phyloP scores from a whole-genome alignment of 2,888 invertebrate genomes.

The Brenthis hecate region DNA sequence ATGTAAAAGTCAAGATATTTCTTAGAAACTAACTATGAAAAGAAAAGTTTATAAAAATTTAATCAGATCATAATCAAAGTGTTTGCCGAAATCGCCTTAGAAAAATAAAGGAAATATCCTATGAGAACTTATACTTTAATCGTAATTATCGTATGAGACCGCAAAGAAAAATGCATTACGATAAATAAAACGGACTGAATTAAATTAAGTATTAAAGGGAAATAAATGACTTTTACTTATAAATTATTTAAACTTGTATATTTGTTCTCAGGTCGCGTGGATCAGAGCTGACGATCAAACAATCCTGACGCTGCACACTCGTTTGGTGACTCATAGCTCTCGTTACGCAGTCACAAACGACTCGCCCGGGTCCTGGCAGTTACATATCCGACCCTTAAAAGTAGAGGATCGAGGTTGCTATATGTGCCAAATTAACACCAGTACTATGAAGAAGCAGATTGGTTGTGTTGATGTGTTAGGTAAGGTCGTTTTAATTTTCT shows the following conservation, averaged over 20 bases:
- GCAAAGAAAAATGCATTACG: too few relatives aligned
- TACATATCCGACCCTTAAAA: constrained; percentile 87
- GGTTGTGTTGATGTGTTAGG: constrained; percentile 90
- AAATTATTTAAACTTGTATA: background rate
- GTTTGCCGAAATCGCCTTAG: too few relatives aligned
- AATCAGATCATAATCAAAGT: too few relatives aligned
- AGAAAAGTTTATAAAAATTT: too few relatives aligned
- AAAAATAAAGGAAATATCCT: too few relatives aligned
- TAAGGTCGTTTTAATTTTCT: constrained; percentile 53
- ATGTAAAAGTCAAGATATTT: too few relatives aligned
- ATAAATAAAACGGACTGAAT: too few relatives aligned
- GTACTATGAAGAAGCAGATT: constrained; percentile 88
- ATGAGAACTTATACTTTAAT: too few relatives aligned
- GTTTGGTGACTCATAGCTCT: constrained; percentile 89
- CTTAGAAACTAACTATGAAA: too few relatives aligned
- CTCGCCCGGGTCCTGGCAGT: constrained; percentile 87
- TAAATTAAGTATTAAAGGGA: too few relatives aligned
- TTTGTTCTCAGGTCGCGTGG: constrained; percentile 86
- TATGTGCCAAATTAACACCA: constrained; percentile 91
- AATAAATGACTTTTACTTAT: background rate
- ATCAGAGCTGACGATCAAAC: constrained; percentile 89
- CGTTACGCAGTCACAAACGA: constrained; percentile 87
- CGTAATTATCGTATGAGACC: too few relatives aligned
- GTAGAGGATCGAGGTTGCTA: constrained; percentile 90
- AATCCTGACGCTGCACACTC: constrained; percentile 86